A percentile compares a stretch with the other conserved stretches of the same genome.
These are phyloP conservation scores for Calycopis cecrops DNA, from an alignment of 1,140 invertebrate species.

Conservation along the genomic window DNA sequence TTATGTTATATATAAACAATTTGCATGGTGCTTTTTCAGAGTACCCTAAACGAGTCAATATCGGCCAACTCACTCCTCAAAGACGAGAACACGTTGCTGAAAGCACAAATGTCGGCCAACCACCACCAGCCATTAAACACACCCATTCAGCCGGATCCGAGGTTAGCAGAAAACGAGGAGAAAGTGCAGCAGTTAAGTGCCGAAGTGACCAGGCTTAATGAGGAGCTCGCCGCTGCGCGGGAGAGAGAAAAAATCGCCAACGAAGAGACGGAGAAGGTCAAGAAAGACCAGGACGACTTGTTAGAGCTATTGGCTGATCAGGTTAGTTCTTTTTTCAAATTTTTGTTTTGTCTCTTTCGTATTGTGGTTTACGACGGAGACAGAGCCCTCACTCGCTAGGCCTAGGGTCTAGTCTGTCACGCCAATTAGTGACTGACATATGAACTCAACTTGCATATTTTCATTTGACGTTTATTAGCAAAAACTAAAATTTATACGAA, in stretches of 20 bases:
- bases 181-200: slow-evolving; percentile 28
- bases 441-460: too few relatives aligned
- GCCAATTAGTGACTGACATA: too few relatives aligned
- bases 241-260: slow-evolving; percentile 26
- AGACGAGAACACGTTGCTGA: slow-evolving; percentile 91
- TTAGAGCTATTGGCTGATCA: slow-evolving; percentile 88
- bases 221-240: slow-evolving; percentile 27
- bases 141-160: slow-evolving; percentile 18
- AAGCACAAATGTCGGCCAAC: slow-evolving; percentile 79
- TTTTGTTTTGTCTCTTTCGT: neutral
- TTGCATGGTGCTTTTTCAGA: slow-evolving; percentile 50
- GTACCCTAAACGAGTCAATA: slow-evolving; percentile 82
- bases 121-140: neutral
- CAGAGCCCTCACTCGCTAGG: too few relatives aligned
- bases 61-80: slow-evolving; percentile 84
- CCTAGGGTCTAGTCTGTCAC: too few relatives aligned
- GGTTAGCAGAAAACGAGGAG: slow-evolving; percentile 29
- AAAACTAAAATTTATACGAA: too few relatives aligned
- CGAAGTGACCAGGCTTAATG: slow-evolving; percentile 29
- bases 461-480: too few relatives aligned
- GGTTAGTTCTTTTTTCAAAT: slow-evolving; percentile 36
- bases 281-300: slow-evolving; percentile 94
- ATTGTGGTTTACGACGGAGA: neutral
- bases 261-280: slow-evolving; percentile 80
- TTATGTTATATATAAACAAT: too few relatives aligned